Base-by-base conservation (phyloP, 2,888 invertebrate genomes). In the Sinodicranocentrus sp. region DNA sequence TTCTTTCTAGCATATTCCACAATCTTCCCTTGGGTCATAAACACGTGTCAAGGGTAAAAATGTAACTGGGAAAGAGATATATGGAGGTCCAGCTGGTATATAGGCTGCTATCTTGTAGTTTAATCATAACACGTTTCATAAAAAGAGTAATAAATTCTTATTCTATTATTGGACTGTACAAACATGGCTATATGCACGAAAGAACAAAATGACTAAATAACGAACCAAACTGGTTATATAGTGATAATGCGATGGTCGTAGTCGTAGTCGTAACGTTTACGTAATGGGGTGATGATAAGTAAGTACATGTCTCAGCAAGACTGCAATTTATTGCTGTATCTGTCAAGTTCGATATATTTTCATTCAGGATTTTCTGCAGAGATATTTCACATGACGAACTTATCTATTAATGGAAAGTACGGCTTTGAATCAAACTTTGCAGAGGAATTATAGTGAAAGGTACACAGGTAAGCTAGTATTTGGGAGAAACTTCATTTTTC, bases 101-200 rank as follows among this genome's bases (percentile, higher is more conserved):
- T 3, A 2, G 15, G 13, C 6, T 10, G n/a, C 48, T n/a, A 48
- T 48, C 48, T n/a, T 48, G 19, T 25, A 23, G 15, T 28, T 25
- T 54, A 75, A 52, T 65, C 54, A 65, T 65, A 75, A 43, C 59
- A 65, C 10, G 63, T n/a, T n/a, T n/a, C 25, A 43, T 59, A 59
- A 63, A 75, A 63, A 63, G 26, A 75, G 48, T 39, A 48, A 65
- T 75, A 65, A 65, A 75, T 65, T 28, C 43, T 71, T 57, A 71
- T 71, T 54, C 57, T 39, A 39, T 57, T 19, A 48, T 15, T 6
- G 15, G n/a, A 48, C 2, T 10, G 2, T n/a, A 48, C 6, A 48
- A 57, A 8, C 52, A 67, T 44, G 8, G 21, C 25, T 52, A 5
- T 28, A 8, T 28, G n/a, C 44, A 23, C 5, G 48, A 6, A 19